Conservation (phyloP, 2,113 vertebrate species). For the Loxodonta africana region DNA sequence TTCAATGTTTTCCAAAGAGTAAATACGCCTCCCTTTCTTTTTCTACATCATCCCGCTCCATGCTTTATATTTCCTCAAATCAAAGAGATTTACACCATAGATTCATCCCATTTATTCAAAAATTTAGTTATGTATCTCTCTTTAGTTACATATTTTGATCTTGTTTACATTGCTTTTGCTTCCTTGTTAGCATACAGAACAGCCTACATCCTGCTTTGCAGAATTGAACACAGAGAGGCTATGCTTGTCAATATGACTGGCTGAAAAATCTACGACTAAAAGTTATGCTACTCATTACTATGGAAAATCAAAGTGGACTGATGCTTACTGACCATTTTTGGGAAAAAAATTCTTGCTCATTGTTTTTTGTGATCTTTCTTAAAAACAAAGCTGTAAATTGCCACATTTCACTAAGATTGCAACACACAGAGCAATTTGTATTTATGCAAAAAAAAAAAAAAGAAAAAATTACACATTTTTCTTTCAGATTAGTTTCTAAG, state of each 20-base stretch:
- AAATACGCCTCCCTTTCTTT: fast-evolving
- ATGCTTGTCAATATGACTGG: conserved; percentile 75
- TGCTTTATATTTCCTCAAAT: not conserved
- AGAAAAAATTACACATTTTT: conserved; percentile 81
- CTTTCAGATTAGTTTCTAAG: conserved; percentile 79
- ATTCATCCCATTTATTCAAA: not conserved
- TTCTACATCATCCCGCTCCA: not conserved
- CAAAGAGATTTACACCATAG: not conserved
- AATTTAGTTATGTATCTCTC: conserved; percentile 40
- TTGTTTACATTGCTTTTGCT: conserved; percentile 42
- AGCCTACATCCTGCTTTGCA: not conserved
- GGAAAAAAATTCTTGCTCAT: conserved; percentile 81
- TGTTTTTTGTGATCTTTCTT: conserved; percentile 75
- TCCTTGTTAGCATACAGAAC: conserved; percentile 57
- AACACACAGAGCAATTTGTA: conserved; percentile 69
- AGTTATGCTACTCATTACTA: conserved; percentile 86
- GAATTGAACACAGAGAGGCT: not conserved
- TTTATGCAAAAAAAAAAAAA: conserved; percentile 75
- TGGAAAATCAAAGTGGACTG: conserved; percentile 83
- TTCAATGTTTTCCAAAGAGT: not conserved
- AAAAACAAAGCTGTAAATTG: conserved; percentile 81
- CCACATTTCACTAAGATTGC: conserved; percentile 74
- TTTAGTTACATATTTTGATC: conserved; percentile 61
- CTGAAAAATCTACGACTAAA: conserved; percentile 84
- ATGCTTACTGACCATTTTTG: conserved; percentile 82